These are phyloP conservation scores for Scortum barcoo DNA, from an alignment of 2,113 vertebrate species.

Conservation along the genomic window DNA sequence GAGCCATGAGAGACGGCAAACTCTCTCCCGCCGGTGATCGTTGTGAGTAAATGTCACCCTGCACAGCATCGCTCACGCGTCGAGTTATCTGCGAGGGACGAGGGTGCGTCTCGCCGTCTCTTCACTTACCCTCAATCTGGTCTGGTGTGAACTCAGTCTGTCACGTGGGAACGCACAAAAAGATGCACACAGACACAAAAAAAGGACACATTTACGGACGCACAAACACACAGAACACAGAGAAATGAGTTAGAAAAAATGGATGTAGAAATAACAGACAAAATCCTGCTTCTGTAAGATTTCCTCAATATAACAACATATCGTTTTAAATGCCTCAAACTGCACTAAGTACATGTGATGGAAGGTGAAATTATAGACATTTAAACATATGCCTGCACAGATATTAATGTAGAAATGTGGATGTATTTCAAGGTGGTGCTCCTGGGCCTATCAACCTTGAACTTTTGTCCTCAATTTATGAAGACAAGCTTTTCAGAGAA, in stretches of 20 bases:
- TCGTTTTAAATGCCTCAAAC: not conserved
- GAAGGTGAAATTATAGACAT: not conserved
- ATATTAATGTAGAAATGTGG: slow-evolving; percentile 9
- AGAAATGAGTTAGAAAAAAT: slow-evolving; percentile 13
- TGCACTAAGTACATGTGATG: not conserved
- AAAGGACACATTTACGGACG: not conserved
- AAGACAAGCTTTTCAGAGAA: not conserved
- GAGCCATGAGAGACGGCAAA: not conserved
- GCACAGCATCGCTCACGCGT: not conserved
- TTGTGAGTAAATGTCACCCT: not conserved
- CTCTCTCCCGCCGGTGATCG: not conserved
- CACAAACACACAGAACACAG: slow-evolving; percentile 19
- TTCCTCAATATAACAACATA: not conserved
- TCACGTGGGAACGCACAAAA: slow-evolving; percentile 43
- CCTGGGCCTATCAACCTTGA: slow-evolving; percentile 5
- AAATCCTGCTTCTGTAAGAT: not conserved
- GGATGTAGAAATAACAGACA: not conserved
- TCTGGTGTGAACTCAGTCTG: slow-evolving; percentile 81
- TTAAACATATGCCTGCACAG: not conserved
- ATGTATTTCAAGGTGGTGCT: slow-evolving; percentile 32
- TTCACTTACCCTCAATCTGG: slow-evolving; percentile 86
- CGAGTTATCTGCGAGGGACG: not conserved
- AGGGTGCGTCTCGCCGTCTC: not conserved
- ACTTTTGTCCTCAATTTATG: not conserved
- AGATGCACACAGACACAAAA: not conserved